Evolutionary conservation across 1,140 invertebrate species (phyloP).

Genomic region (Nomia melanderi): DNA sequence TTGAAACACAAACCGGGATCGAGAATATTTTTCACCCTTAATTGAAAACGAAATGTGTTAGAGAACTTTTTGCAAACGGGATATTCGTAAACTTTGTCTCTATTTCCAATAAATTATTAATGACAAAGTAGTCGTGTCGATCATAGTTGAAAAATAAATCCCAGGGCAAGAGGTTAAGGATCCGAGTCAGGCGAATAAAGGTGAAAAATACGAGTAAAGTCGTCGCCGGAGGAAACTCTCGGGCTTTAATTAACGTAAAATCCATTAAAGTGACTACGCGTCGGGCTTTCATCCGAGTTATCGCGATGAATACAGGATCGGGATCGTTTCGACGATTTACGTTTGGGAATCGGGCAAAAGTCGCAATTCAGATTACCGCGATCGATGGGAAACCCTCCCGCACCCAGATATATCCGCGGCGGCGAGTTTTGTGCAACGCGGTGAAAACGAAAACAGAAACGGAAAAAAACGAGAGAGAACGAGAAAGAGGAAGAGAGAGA

Average conservation of each 20-base stretch:
- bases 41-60: no score
- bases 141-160: no score
- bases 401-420: no score
- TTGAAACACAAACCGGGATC: no score
- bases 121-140: no score
- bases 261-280: not conserved
- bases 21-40: no score
- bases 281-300: not conserved
- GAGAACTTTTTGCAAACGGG: no score
- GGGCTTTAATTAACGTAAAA: conserved; percentile 1
- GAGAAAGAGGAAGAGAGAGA: no score
- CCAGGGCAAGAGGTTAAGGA: not conserved
- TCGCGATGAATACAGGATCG: not conserved
- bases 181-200: not conserved
- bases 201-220: not conserved
- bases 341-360: not conserved
- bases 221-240: not conserved
- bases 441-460: no score
- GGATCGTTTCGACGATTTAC: conserved; percentile 5
- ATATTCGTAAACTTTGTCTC: no score
- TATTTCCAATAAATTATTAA: no score
- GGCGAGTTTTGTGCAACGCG: not conserved
- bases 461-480: not conserved
- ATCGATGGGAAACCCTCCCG: conserved; percentile 30
- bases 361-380: not conserved